Percentiles rank a stretch among this genome's conserved stretches.
phyloP scores from a whole-genome alignment of 2,888 invertebrate species.

The Bhutanitis thaidina region DNA sequence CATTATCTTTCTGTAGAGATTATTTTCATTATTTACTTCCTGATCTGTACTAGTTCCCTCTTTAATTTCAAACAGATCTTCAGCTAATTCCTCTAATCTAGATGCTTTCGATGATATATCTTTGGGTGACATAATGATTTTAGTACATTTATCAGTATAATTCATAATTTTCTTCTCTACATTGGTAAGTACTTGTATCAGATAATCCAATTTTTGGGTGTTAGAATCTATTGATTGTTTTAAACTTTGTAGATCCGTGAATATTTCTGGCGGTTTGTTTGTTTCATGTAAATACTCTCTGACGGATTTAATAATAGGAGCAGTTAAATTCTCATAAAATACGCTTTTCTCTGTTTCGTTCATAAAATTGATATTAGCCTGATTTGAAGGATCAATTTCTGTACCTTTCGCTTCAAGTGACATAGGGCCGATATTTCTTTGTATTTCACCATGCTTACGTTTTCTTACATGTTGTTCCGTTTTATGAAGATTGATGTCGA shows the following conservation, averaged over 20 bases:
- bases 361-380: constrained; percentile 62
- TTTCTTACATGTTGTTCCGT: constrained; percentile 29
- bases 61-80: constrained; percentile 42
- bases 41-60: constrained; percentile 46
- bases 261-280: constrained; percentile 33
- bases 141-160: constrained; percentile 21
- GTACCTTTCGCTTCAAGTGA: constrained; percentile 61
- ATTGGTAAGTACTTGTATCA: constrained; percentile 45
- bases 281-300: constrained; percentile 51
- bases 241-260: constrained; percentile 34
- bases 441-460: constrained; percentile 30
- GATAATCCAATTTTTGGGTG: constrained; percentile 47
- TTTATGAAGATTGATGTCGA: constrained; percentile 46
- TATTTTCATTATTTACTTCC: constrained; percentile 34
- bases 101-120: constrained; percentile 36
- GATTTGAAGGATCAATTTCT: constrained; percentile 40
- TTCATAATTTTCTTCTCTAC: constrained; percentile 52
- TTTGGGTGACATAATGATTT: constrained; percentile 24
- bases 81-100: constrained; percentile 50
- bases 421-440: constrained; percentile 47
- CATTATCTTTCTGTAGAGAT: constrained; percentile 32
- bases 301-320: constrained; percentile 53
- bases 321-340: constrained; percentile 53
- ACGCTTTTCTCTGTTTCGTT: constrained; percentile 54
- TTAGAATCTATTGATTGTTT: constrained; percentile 37